phyloP scores from a whole-genome alignment of 2,888 invertebrate species.

The Adelphocoris suturalis region DNA sequence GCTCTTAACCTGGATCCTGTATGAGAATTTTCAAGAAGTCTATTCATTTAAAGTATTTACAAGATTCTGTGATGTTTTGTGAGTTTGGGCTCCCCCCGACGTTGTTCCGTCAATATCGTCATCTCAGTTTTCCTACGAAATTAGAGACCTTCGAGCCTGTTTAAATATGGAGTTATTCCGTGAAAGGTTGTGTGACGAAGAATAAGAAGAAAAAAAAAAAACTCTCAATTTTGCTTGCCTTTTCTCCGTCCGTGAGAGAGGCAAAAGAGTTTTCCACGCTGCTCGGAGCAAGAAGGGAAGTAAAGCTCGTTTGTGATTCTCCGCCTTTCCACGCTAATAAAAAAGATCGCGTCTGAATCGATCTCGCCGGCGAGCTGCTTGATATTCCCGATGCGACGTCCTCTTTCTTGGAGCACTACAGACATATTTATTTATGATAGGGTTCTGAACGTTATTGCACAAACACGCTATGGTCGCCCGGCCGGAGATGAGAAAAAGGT shows the following conservation, averaged over 20 bases:
- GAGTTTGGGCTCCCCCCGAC: no score
- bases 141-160: conserved; percentile 2
- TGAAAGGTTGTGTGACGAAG: conserved; percentile 31
- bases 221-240: conserved; percentile 23
- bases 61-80: no score
- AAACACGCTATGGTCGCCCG: conserved; percentile 47
- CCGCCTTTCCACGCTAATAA: conserved; percentile 67
- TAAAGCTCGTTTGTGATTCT: conserved; percentile 65
- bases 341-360: conserved; percentile 69
- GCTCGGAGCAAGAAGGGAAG: neutral
- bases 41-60: no score
- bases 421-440: conserved; percentile 67
- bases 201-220: conserved; percentile 1
- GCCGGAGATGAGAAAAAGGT: conserved; percentile 21
- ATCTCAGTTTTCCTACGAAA: neutral
- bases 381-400: conserved; percentile 60
- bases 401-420: conserved; percentile 48
- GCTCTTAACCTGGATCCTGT: no score
- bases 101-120: neutral
- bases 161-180: conserved; percentile 23
- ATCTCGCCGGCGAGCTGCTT: conserved; percentile 57
- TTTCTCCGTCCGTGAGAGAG: conserved; percentile 23
- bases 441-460: conserved; percentile 59
- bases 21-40: no score
- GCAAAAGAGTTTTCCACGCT: conserved; percentile 25